phyloP scores from a whole-genome alignment of 2,113 vertebrate genomes.

The Collichthys lucidus region DNA sequence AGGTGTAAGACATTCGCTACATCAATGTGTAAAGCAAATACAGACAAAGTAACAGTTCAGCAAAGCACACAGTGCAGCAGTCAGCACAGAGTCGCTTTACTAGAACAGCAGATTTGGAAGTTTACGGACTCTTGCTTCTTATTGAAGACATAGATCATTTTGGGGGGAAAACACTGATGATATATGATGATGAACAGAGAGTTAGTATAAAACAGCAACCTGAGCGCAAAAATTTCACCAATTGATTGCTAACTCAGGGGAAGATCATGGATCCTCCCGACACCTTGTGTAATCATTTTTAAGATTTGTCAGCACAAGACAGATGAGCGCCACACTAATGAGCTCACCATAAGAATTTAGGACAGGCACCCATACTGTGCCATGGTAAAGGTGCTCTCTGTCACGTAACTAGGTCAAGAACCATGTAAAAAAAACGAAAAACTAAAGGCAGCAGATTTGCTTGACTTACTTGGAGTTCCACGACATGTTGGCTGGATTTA shows the following conservation, averaged over 20 bases:
- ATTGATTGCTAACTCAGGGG: slow-evolving; percentile 12
- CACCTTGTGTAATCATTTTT: slow-evolving; percentile 13
- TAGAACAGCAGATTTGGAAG: not conserved
- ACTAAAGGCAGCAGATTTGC: not conserved
- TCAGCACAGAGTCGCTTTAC: not conserved
- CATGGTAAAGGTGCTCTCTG: not conserved
- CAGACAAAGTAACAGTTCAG: not conserved
- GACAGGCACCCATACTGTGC: not conserved
- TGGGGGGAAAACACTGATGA: not conserved
- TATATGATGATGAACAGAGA: slow-evolving; percentile 9
- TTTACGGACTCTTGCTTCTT: not conserved
- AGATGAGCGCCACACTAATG: not conserved
- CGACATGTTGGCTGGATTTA: not conserved
- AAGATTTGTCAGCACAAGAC: slow-evolving; percentile 17
- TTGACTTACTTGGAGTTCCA: not conserved
- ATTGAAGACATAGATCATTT: slow-evolving; percentile 13
- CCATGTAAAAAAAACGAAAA: not conserved
- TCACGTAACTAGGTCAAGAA: not conserved
- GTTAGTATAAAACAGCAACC: not conserved
- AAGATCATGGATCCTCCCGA: slow-evolving; percentile 5
- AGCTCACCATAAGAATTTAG: not conserved
- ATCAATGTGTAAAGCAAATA: not conserved
- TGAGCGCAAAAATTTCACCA: slow-evolving; percentile 10
- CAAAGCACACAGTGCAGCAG: not conserved
- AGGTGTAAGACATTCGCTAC: not conserved